Conservation (phyloP, 1,140 invertebrate genomes). For the Paracyclopina nana region DNA sequence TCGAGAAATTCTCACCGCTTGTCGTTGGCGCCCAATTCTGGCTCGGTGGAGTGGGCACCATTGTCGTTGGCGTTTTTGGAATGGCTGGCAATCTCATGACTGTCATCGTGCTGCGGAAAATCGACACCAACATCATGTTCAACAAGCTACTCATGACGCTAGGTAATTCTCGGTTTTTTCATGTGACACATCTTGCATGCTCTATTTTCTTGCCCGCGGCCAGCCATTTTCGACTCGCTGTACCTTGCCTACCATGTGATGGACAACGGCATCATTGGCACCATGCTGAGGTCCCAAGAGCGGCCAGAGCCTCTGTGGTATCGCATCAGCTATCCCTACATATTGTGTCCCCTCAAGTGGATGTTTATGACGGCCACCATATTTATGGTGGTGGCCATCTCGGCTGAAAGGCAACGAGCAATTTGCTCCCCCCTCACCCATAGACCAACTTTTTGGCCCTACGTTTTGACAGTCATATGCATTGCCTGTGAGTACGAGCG, state of each 20-base stretch:
- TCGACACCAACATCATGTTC: conserved; percentile 6
- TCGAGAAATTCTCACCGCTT: not conserved
- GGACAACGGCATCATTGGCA: conserved; percentile 8
- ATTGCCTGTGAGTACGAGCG: conserved; percentile 2
- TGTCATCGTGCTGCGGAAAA: conserved; percentile 1
- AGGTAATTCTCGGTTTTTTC: not conserved
- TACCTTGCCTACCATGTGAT: conserved; percentile 4
- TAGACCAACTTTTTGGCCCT: conserved; percentile 11
- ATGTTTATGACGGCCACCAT: conserved; percentile 1
- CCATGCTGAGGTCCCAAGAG: not conserved
- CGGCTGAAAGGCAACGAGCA: conserved; percentile 4
- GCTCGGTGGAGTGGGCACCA: not conserved
- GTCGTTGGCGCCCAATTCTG: not conserved
- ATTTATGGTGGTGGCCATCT: conserved; percentile 12
- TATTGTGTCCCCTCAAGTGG: conserved; percentile 2
- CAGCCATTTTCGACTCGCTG: conserved; percentile 9
- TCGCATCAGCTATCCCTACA: conserved; percentile 9
- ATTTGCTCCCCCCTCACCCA: conserved; percentile 13
- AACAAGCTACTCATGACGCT: conserved; percentile 10
- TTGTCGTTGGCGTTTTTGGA: conserved; percentile 8
- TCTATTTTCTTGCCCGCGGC: not conserved
- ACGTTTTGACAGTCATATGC: conserved; percentile 2
- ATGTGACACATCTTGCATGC: not conserved
- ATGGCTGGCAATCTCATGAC: conserved; percentile 9
- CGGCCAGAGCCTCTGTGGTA: conserved; percentile 8